Percentiles rank a stretch among this genome's conserved stretches.
These are phyloP conservation scores for Nothobranchius kuhntae DNA, from an alignment of 2,113 vertebrate species.

Conservation along the genomic window DNA sequence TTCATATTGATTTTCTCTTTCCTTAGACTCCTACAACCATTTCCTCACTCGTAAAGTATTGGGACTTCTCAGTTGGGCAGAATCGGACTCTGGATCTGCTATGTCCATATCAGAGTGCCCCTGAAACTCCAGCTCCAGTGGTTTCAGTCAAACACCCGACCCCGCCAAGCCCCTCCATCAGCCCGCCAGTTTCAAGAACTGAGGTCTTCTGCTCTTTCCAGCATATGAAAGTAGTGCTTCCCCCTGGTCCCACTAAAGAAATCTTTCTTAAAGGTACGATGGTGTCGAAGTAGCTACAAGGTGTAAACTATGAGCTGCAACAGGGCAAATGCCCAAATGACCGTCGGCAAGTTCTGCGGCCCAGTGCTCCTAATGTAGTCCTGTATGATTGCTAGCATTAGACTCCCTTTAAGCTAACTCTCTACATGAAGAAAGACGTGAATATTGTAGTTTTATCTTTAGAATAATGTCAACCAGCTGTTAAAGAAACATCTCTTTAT, in stretches of 20 bases:
- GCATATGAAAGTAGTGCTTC: slow-evolving; percentile 71
- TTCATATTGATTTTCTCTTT: slow-evolving; percentile 19
- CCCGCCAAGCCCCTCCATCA: slow-evolving; percentile 3
- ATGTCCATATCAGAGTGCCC: slow-evolving; percentile 51
- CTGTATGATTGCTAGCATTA: too few relatives aligned
- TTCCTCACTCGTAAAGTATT: slow-evolving; percentile 68
- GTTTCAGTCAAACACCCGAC: neutral
- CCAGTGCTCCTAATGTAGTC: too few relatives aligned
- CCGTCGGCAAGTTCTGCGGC: too few relatives aligned
- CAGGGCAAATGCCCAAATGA: too few relatives aligned
- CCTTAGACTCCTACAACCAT: slow-evolving; percentile 52
- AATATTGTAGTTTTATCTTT: too few relatives aligned
- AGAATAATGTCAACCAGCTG: too few relatives aligned
- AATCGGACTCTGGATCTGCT: slow-evolving; percentile 57
- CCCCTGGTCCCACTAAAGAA: slow-evolving; percentile 63
- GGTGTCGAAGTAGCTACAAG: slow-evolving; percentile 9
- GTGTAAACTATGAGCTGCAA: slow-evolving; percentile 32
- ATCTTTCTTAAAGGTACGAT: slow-evolving; percentile 56
- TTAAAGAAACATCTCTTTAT: too few relatives aligned
- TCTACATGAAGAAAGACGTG: too few relatives aligned
- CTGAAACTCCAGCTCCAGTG: slow-evolving; percentile 6
- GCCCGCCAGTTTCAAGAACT: slow-evolving; percentile 7
- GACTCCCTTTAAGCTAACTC: too few relatives aligned
- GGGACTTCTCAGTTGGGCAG: slow-evolving; percentile 44
- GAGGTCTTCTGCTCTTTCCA: slow-evolving; percentile 66